A percentile compares a stretch with the other conserved stretches of the same genome.
These are phyloP conservation scores for Hippasteria phrygiana DNA, from an alignment of 53 echinoderm and acorn worm species.

Conservation along the genomic window DNA sequence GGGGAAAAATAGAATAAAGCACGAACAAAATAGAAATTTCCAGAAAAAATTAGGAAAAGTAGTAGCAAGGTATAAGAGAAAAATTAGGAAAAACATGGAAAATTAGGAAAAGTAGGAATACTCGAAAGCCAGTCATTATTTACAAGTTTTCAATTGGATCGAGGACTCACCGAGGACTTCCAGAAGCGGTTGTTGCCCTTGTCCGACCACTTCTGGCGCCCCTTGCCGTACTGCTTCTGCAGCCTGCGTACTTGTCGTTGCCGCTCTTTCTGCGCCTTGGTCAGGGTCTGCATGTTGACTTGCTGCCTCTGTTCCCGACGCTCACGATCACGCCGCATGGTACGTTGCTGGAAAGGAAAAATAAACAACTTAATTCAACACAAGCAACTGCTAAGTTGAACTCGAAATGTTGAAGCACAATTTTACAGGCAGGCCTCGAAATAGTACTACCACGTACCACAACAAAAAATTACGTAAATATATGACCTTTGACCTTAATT, in stretches of 20 bases:
- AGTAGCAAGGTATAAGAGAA: no score
- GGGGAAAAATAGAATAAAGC: no score
- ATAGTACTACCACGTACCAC: no score
- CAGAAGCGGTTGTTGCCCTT: constrained; percentile 80
- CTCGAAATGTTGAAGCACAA: not conserved
- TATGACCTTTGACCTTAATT: no score
- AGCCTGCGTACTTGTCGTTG: constrained; percentile 92
- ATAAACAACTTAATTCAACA: not conserved
- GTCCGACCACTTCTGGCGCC: constrained; percentile 85
- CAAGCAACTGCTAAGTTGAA: not conserved
- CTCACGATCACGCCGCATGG: constrained; percentile 89
- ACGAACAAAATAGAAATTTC: no score
- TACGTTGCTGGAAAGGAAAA: constrained; percentile 72
- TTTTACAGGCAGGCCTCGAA: no score
- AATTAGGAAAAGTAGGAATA: no score
- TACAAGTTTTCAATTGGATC: no score
- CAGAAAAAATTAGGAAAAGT: no score
- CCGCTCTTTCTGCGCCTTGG: constrained; percentile 97
- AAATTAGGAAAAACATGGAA: no score
- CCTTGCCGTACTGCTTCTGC: constrained; percentile 96
- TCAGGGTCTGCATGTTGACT: constrained; percentile 90
- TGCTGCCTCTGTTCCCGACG: constrained; percentile 87
- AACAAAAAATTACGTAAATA: no score
- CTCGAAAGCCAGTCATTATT: no score
- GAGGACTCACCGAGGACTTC: constrained; percentile 43